A percentile compares a stretch with the other conserved stretches of the same genome.
Evolutionary conservation across 2,888 invertebrate genomes (phyloP).

Genomic region (Temnothorax ravouxi): DNA sequence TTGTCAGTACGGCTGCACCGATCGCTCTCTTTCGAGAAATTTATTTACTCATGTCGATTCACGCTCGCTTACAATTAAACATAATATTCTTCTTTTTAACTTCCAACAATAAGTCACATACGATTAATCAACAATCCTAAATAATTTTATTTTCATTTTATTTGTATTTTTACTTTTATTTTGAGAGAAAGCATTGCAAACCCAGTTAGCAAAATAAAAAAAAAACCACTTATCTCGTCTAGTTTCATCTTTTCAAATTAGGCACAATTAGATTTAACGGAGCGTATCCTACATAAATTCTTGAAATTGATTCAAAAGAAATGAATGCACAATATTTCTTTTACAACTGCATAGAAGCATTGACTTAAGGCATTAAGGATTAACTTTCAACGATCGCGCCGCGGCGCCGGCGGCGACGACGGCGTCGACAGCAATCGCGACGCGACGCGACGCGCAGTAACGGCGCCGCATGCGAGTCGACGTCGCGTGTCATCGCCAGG

Average conservation of each 20-base stretch:
- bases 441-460: conserved; percentile 10
- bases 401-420: conserved; percentile 29
- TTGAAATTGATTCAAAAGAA: conserved; percentile 9
- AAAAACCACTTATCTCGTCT: not conserved
- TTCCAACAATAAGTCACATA: not conserved
- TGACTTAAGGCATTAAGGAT: conserved; percentile 48
- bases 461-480: conserved; percentile 33
- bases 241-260: not conserved
- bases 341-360: conserved; percentile 21
- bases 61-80: not conserved
- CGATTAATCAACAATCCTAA: not conserved
- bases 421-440: conserved; percentile 20
- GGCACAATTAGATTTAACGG: not conserved
- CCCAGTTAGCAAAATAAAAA: not conserved
- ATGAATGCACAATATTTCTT: not conserved
- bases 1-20: not conserved
- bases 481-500: conserved; percentile 37
- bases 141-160: not conserved
- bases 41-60: not conserved
- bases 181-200: not conserved
- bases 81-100: not conserved
- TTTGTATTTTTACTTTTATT: no score
- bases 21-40: not conserved
- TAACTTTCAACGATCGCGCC: conserved; percentile 48
- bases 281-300: not conserved